Evolutionary conservation across 2,113 vertebrate species (phyloP).

Genomic region (Benitochromis conjunctus): DNA sequence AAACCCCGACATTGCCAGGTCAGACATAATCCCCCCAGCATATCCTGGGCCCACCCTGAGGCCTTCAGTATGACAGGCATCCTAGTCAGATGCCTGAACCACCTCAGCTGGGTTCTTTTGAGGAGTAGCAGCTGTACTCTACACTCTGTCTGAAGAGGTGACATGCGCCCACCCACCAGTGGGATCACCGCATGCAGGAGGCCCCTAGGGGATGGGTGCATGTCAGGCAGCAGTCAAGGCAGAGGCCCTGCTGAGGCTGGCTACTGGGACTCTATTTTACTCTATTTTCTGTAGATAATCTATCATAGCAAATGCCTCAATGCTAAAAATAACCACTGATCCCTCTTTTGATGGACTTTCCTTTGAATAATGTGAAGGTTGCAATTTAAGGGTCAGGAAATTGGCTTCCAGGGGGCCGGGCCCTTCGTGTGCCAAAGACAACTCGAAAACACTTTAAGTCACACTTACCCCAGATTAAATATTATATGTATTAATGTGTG

Average conservation of each 20-base stretch:
- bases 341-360: slow-evolving; percentile 87
- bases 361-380: slow-evolving; percentile 89
- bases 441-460: background rate
- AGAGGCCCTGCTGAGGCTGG: background rate
- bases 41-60: background rate
- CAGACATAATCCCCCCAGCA: background rate
- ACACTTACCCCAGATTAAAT: background rate
- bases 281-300: background rate
- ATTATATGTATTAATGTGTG: background rate
- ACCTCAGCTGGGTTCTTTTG: background rate
- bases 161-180: background rate
- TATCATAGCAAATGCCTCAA: background rate
- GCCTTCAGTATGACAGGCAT: background rate
- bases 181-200: background rate
- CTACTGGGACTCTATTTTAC: too few species aligned
- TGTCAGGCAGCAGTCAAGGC: background rate
- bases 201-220: background rate
- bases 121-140: background rate
- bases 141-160: background rate
- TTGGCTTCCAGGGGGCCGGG: too few species aligned
- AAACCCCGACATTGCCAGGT: background rate
- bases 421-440: background rate
- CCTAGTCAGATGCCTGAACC: background rate
- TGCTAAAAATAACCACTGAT: slow-evolving; percentile 43
- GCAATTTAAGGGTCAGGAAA: slow-evolving; percentile 56